phyloP scores from a whole-genome alignment of 2,113 vertebrate genomes.

The Triplophysa tibetana region DNA sequence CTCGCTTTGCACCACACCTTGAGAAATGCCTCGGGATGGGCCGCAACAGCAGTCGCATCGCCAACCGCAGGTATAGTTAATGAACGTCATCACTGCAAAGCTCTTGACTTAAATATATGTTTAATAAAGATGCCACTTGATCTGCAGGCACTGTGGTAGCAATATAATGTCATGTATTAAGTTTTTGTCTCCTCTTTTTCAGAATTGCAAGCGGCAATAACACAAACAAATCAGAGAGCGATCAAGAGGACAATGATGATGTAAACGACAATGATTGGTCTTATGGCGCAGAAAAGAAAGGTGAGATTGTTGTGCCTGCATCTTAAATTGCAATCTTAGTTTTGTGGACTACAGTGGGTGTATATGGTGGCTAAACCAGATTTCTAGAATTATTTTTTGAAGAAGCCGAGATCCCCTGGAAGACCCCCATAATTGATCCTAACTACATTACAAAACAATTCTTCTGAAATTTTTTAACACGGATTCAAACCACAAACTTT shows the following conservation, averaged over 20 bases:
- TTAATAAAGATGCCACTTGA: background rate
- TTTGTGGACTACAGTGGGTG: background rate
- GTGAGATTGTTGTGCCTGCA: constrained; percentile 62
- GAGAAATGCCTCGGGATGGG: constrained; percentile 99
- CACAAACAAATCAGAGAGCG: constrained; percentile 96
- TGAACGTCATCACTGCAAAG: background rate
- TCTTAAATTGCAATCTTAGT: background rate
- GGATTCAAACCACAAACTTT: no score
- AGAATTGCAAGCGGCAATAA: constrained; percentile 98
- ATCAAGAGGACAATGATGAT: constrained; percentile 97
- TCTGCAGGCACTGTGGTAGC: background rate
- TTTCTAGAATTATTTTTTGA: no score
- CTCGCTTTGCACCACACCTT: constrained; percentile 94
- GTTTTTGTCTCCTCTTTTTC: constrained; percentile 9
- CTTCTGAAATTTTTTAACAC: no score
- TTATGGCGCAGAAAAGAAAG: constrained; percentile 97
- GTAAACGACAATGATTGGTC: constrained; percentile 99
- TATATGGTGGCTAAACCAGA: no score
- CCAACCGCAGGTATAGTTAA: constrained; percentile 85
- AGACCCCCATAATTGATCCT: no score
- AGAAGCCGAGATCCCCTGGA: no score
- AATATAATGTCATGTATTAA: no score
- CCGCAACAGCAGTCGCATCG: constrained; percentile 97
- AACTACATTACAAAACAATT: no score
- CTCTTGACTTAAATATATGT: background rate